These are phyloP conservation scores for Glomeris maerens DNA, from an alignment of 1,140 invertebrate genomes.

Conservation along the genomic window DNA sequence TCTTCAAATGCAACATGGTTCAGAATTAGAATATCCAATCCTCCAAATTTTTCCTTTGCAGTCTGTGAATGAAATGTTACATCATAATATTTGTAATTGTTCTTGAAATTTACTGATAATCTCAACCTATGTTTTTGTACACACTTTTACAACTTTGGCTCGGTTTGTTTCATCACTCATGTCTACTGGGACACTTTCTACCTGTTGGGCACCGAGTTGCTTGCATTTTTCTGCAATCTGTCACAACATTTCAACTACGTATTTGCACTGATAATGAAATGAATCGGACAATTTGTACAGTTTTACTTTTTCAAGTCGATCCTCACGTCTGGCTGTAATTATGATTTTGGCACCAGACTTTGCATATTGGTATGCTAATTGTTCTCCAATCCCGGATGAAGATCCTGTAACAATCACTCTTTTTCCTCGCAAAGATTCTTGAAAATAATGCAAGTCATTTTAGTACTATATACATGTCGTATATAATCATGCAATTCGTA, in stretches of 20 bases:
- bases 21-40: background rate
- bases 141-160: background rate
- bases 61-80: too few relatives aligned
- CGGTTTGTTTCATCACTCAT: background rate
- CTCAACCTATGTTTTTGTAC: too few relatives aligned
- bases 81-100: too few relatives aligned
- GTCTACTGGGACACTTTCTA: background rate
- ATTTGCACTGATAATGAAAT: too few relatives aligned
- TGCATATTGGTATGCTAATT: constrained; percentile 54
- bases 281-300: too few relatives aligned
- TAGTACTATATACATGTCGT: too few relatives aligned
- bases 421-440: constrained; percentile 46
- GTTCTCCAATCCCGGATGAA: constrained; percentile 75
- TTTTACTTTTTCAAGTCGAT: constrained; percentile 59
- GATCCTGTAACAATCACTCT: constrained; percentile 81
- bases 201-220: background rate
- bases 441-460: too few relatives aligned
- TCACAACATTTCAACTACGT: too few relatives aligned
- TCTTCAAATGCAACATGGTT: background rate
- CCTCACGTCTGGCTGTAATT: constrained; percentile 53
- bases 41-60: background rate
- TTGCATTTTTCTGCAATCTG: background rate
- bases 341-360: constrained; percentile 52
- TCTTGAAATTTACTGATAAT: too few relatives aligned
- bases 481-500: too few relatives aligned